Evolutionary conservation across 2,113 vertebrate species (phyloP).

Genomic region (Drymodes brunneopygia): DNA sequence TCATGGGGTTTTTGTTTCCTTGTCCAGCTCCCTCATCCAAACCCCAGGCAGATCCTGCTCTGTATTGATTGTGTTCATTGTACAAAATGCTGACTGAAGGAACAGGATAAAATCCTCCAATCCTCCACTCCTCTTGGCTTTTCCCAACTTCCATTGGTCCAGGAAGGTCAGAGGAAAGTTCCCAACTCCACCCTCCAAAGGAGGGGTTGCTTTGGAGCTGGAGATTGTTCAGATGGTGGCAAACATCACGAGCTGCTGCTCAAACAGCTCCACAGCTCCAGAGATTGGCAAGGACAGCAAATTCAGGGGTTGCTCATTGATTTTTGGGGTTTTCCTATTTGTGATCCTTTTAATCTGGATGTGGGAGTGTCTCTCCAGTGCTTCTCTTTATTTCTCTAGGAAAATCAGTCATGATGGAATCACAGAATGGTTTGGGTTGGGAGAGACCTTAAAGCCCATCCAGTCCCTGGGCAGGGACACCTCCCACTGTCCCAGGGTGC

Average conservation of each 20-base stretch:
- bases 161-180: not conserved
- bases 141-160: not conserved
- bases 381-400: not conserved
- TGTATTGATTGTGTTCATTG: not conserved
- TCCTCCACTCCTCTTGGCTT: not conserved
- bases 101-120: not conserved
- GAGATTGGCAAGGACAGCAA: not conserved
- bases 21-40: not conserved
- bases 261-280: not conserved
- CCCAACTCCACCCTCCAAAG: not conserved
- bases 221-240: not conserved
- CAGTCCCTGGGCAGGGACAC: not conserved
- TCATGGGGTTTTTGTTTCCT: not conserved
- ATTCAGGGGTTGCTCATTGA: not conserved
- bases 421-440: not conserved
- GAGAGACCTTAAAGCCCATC: not conserved
- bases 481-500: not conserved
- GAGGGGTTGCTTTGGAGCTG: not conserved
- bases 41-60: not conserved
- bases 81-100: not conserved
- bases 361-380: not conserved
- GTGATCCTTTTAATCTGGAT: not conserved
- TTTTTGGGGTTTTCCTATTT: not conserved
- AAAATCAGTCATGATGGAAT: not conserved
- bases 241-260: not conserved